These are phyloP conservation scores for Lipotes vexillifer DNA, from an alignment of 2,113 vertebrate genomes.

Conservation along the genomic window DNA sequence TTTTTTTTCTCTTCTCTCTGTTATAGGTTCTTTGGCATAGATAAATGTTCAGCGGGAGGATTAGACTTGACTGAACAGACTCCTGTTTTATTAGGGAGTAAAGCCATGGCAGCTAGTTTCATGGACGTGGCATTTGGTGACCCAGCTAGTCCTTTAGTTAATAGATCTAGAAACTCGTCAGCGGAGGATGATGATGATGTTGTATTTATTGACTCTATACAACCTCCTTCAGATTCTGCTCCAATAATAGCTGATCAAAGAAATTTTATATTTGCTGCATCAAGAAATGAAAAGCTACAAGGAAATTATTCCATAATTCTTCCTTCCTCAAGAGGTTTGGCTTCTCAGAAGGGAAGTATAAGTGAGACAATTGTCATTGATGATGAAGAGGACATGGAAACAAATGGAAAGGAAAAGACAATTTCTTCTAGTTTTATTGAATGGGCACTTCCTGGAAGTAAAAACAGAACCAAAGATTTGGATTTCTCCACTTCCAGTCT, in stretches of 20 bases:
- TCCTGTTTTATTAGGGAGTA: slow-evolving; percentile 78
- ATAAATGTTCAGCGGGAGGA: slow-evolving; percentile 80
- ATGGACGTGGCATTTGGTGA: slow-evolving; percentile 80
- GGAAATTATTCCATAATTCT: slow-evolving; percentile 76
- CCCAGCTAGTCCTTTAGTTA: slow-evolving; percentile 72
- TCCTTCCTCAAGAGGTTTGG: slow-evolving; percentile 78
- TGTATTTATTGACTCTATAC: slow-evolving; percentile 89
- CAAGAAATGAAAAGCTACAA: slow-evolving; percentile 78
- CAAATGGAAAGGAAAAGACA: slow-evolving; percentile 81
- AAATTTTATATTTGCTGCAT: slow-evolving; percentile 70
- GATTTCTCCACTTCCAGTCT: slow-evolving; percentile 84
- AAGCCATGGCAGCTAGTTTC: slow-evolving; percentile 85
- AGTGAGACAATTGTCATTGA: slow-evolving; percentile 97
- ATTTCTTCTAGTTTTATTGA: slow-evolving; percentile 80
- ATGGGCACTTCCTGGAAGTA: slow-evolving; percentile 79
- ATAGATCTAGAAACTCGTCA: slow-evolving; percentile 71
- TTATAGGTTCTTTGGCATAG: slow-evolving; percentile 83
- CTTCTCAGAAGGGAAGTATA: slow-evolving; percentile 81
- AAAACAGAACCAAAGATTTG: slow-evolving; percentile 81
- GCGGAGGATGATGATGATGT: slow-evolving; percentile 90
- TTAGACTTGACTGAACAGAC: slow-evolving; percentile 80
- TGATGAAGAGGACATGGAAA: slow-evolving; percentile 92
- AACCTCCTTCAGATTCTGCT: slow-evolving; percentile 75
- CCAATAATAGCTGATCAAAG: slow-evolving; percentile 73
- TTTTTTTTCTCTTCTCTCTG: slow-evolving; percentile 66